Conservation (phyloP, 2,113 vertebrate species). For the Platichthys stellatus region DNA sequence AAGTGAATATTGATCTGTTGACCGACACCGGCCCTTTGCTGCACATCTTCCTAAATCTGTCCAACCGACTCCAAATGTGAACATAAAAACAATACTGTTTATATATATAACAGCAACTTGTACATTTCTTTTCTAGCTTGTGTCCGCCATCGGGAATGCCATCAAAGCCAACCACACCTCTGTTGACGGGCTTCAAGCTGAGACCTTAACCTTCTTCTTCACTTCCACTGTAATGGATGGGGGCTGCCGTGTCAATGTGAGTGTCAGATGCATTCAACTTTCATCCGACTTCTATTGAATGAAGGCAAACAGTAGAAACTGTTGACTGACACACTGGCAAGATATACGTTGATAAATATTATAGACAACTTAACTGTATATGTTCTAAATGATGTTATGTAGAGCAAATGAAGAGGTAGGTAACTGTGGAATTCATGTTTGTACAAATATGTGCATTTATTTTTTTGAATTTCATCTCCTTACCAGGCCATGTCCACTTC, state of each 20-base stretch:
- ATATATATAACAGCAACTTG: not conserved
- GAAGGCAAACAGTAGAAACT: not conserved
- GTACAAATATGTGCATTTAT: no score
- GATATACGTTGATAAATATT: no score
- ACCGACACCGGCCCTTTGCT: no score
- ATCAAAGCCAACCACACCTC: conserved; percentile 38
- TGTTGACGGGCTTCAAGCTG: not conserved
- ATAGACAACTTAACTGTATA: no score
- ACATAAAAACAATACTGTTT: not conserved
- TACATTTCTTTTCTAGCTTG: conserved; percentile 7
- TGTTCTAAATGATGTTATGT: no score
- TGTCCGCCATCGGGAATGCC: not conserved
- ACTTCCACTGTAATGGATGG: not conserved
- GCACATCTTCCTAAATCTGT: no score
- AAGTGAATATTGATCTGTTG: not conserved
- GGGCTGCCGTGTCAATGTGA: conserved; percentile 29
- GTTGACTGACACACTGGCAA: no score
- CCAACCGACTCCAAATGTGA: not conserved
- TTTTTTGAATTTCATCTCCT: no score
- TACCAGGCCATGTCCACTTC: conserved; percentile 31
- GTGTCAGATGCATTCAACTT: not conserved
- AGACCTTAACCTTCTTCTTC: conserved; percentile 28
- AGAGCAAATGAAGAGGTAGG: no score
- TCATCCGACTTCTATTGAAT: not conserved
- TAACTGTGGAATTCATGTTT: no score